Conservation (phyloP, 2,888 invertebrate species). For the Ochlodes sylvanus region DNA sequence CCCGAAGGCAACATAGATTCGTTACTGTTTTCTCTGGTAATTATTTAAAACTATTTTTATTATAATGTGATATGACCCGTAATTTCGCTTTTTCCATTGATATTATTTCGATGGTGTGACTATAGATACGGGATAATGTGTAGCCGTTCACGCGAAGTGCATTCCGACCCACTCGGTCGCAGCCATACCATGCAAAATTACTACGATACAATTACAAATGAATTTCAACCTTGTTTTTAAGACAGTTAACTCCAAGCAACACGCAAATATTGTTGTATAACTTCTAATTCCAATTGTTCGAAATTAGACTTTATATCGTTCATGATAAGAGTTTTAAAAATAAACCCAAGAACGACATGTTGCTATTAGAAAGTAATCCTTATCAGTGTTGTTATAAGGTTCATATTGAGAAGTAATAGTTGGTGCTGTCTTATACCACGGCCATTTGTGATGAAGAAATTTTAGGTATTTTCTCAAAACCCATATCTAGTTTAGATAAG, state of each 20-base stretch:
- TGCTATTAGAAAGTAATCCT: conserved; percentile 5
- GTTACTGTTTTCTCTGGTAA: too few species aligned
- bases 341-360: not conserved
- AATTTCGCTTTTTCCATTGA: too few species aligned
- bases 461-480: too few species aligned
- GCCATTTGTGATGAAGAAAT: too few species aligned
- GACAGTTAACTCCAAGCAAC: not conserved
- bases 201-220: not conserved
- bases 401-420: too few species aligned
- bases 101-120: not conserved
- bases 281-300: conserved; percentile 39
- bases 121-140: not conserved
- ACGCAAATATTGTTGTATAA: not conserved
- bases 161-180: conserved; percentile 2
- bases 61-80: too few species aligned
- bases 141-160: conserved; percentile 1
- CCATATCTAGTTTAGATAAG: too few species aligned
- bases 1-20: too few species aligned
- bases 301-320: conserved; percentile 43
- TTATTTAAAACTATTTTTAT: too few species aligned
- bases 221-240: not conserved
- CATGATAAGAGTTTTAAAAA: conserved; percentile 4
- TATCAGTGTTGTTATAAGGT: not conserved
- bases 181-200: not conserved
- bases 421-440: too few species aligned